phyloP scores from a whole-genome alignment of 2,888 invertebrate species.

The Belgica antarctica region DNA sequence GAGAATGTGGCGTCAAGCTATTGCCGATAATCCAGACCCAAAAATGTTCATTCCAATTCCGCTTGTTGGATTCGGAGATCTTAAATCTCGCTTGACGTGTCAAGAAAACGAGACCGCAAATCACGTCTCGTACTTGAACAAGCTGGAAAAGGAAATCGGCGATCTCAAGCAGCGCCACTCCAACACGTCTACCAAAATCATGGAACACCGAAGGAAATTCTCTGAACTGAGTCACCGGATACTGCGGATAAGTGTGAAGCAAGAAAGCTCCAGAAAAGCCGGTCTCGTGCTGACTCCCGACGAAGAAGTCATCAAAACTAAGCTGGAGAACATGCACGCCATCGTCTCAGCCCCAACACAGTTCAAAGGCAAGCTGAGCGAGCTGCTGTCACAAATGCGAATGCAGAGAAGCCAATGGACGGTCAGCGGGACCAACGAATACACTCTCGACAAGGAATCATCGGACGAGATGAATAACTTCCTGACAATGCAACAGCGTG shows the following conservation, averaged over 20 bases:
- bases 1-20: constrained; percentile 93
- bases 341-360: constrained; percentile 89
- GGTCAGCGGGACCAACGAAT: constrained; percentile 64
- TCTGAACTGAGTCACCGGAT: constrained; percentile 80
- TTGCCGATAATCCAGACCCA: constrained; percentile 91
- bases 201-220: constrained; percentile 77
- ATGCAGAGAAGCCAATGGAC: constrained; percentile 64
- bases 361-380: constrained; percentile 87
- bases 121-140: constrained; percentile 76
- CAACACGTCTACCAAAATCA: constrained; percentile 73
- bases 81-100: constrained; percentile 76
- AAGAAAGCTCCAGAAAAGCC: constrained; percentile 83
- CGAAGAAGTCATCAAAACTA: constrained; percentile 84
- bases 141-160: constrained; percentile 73
- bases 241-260: constrained; percentile 76
- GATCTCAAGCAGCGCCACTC: constrained; percentile 78
- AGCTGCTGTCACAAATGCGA: constrained; percentile 82
- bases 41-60: constrained; percentile 88
- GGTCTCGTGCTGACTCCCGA: constrained; percentile 84
- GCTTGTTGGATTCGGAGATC: constrained; percentile 84
- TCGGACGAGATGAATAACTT: constrained; percentile 74
- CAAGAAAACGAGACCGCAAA: constrained; percentile 81
- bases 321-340: constrained; percentile 80
- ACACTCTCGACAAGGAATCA: constrained; percentile 73
- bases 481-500: constrained; percentile 81